Evolutionary conservation across 1,140 invertebrate genomes (phyloP).

Genomic region (Latrodectus geometricus): DNA sequence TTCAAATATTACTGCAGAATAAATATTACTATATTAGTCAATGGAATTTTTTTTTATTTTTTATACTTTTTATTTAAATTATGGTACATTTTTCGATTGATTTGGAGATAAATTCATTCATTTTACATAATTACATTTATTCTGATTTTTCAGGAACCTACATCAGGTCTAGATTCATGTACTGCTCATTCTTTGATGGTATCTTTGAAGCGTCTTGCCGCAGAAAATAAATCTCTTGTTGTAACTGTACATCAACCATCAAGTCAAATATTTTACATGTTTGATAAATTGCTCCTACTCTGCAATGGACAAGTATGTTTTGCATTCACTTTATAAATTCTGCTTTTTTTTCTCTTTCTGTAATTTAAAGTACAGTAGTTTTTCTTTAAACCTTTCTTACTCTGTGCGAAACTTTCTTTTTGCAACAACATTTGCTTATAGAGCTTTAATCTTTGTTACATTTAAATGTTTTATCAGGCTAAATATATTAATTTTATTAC

Average conservation of each 20-base stretch:
- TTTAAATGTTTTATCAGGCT: too few relatives aligned
- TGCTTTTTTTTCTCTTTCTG: background rate
- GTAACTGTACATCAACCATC: constrained; percentile 89
- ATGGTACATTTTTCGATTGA: too few relatives aligned
- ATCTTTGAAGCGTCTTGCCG: constrained; percentile 80
- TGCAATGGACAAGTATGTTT: constrained; percentile 76
- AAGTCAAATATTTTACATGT: constrained; percentile 89
- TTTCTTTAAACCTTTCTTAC: background rate
- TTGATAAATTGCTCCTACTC: constrained; percentile 83
- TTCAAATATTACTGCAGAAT: too few relatives aligned
- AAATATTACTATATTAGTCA: too few relatives aligned
- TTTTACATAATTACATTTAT: too few relatives aligned
- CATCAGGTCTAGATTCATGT: constrained; percentile 86
- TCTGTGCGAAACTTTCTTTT: too few relatives aligned
- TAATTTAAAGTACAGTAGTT: background rate
- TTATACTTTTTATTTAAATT: too few relatives aligned
- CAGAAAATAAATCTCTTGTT: constrained; percentile 84
- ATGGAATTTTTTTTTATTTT: too few relatives aligned
- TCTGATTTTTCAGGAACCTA: constrained; percentile 78
- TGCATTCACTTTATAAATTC: constrained; percentile 18
- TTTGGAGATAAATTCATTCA: too few relatives aligned
- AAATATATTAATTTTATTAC: background rate
- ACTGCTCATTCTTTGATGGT: constrained; percentile 82
- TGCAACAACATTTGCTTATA: too few relatives aligned
- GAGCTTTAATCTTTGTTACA: too few relatives aligned